phyloP scores from a whole-genome alignment of 2,888 invertebrate species.

The Polymixis flavicincta region DNA sequence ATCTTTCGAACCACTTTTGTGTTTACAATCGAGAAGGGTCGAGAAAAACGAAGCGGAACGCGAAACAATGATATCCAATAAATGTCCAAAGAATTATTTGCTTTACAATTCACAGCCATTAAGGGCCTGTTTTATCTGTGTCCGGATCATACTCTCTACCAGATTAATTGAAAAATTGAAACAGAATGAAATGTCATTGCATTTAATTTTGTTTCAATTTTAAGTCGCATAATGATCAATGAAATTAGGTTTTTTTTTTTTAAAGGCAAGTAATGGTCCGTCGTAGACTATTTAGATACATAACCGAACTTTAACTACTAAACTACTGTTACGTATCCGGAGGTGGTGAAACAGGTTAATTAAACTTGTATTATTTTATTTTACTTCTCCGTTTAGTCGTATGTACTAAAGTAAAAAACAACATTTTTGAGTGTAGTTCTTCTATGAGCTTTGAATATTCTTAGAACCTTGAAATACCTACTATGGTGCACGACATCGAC shows the following conservation, averaged over 20 bases:
- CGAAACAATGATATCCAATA: conserved; percentile 20
- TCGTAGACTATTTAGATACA: background rate
- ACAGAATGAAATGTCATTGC: background rate
- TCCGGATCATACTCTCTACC: background rate
- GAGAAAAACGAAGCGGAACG: conserved; percentile 27
- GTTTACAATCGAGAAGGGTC: conserved; percentile 32
- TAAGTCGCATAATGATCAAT: too few relatives aligned
- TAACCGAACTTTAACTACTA: background rate
- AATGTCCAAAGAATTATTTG: conserved; percentile 35
- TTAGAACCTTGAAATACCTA: too few relatives aligned
- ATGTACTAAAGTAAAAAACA: background rate
- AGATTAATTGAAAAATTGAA: conserved; percentile 20
- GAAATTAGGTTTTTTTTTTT: background rate
- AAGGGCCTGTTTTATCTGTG: conserved; percentile 4
- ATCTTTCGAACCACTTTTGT: conserved; percentile 12
- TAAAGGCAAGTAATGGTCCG: background rate
- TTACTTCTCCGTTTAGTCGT: background rate
- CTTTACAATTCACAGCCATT: conserved; percentile 26
- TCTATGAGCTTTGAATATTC: background rate
- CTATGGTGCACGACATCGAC: background rate
- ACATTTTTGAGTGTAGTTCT: too few relatives aligned
- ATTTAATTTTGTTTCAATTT: too few relatives aligned
- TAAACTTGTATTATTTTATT: background rate
- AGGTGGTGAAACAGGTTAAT: background rate
- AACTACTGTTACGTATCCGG: background rate